phyloP scores from a whole-genome alignment of 2,113 vertebrate genomes.

The Oreochromis niloticus region DNA sequence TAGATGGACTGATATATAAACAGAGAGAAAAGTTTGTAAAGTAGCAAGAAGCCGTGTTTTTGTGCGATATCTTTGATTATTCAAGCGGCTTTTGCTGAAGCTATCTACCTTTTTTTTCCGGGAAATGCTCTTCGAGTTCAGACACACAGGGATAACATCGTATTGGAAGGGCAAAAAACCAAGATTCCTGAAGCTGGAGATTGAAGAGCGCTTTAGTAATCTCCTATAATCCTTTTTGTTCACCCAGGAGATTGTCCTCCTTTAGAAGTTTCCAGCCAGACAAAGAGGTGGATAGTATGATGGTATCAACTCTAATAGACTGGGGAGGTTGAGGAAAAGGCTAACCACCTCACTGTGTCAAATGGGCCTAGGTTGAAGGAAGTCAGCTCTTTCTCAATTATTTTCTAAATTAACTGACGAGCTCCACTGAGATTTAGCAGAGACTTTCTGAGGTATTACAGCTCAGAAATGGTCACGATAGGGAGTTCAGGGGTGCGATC shows the following conservation, averaged over 20 bases:
- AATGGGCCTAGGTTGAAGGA: slow-evolving; percentile 55
- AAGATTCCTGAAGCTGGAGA: slow-evolving; percentile 50
- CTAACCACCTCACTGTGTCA: slow-evolving; percentile 65
- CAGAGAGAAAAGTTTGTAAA: neutral
- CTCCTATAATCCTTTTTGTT: slow-evolving; percentile 71
- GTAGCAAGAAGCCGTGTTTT: neutral
- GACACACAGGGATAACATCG: slow-evolving; percentile 21
- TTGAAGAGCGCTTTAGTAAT: slow-evolving; percentile 64
- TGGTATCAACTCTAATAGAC: slow-evolving; percentile 71
- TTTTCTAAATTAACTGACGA: slow-evolving; percentile 62
- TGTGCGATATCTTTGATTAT: neutral
- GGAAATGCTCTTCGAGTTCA: neutral
- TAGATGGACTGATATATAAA: neutral
- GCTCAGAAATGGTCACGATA: neutral
- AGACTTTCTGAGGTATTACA: slow-evolving; percentile 5
- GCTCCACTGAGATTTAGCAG: slow-evolving; percentile 33
- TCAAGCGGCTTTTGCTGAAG: neutral
- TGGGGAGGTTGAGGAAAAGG: slow-evolving; percentile 65
- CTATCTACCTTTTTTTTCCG: neutral
- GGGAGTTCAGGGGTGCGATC: slow-evolving; percentile 8
- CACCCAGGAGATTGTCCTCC: slow-evolving; percentile 66
- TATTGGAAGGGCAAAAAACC: slow-evolving; percentile 29
- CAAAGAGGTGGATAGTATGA: slow-evolving; percentile 66
- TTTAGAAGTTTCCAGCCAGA: slow-evolving; percentile 69
- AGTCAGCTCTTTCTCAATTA: slow-evolving; percentile 62